phyloP scores from a whole-genome alignment of 2,113 vertebrate species.

The Labeo rohita region DNA sequence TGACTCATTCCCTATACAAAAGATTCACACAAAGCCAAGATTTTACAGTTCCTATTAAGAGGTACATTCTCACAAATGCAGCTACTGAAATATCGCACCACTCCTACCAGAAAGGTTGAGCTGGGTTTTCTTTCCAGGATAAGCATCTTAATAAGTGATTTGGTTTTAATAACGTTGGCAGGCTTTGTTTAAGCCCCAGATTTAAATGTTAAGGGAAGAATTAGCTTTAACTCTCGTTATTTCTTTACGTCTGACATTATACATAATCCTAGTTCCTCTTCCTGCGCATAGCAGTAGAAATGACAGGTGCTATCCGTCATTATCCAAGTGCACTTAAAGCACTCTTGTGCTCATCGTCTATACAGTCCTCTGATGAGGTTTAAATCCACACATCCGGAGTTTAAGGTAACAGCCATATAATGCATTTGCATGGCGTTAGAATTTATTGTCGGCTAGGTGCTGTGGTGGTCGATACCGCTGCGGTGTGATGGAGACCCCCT shows the following conservation, averaged over 20 bases:
- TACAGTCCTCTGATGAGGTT: neutral
- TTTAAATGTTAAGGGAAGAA: neutral
- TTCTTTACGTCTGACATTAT: neutral
- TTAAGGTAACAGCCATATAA: neutral
- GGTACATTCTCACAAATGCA: neutral
- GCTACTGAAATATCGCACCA: neutral
- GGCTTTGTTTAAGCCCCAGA: neutral
- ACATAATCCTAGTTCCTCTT: neutral
- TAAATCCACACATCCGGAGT: neutral
- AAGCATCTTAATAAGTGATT: neutral
- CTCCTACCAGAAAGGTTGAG: neutral
- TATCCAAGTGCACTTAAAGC: neutral
- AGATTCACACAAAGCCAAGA: neutral
- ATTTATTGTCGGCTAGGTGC: neutral
- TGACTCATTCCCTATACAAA: neutral
- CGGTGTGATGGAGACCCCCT: constrained; percentile 7
- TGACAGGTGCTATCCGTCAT: constrained; percentile 1
- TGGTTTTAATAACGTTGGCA: neutral
- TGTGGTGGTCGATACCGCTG: no score
- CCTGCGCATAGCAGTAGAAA: neutral
- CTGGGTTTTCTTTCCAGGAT: constrained; percentile 25
- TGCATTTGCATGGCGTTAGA: neutral
- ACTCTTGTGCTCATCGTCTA: neutral
- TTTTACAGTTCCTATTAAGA: neutral
- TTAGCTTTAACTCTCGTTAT: neutral